These are phyloP conservation scores for Apis laboriosa DNA, from an alignment of 1,140 invertebrate genomes.

Conservation along the genomic window DNA sequence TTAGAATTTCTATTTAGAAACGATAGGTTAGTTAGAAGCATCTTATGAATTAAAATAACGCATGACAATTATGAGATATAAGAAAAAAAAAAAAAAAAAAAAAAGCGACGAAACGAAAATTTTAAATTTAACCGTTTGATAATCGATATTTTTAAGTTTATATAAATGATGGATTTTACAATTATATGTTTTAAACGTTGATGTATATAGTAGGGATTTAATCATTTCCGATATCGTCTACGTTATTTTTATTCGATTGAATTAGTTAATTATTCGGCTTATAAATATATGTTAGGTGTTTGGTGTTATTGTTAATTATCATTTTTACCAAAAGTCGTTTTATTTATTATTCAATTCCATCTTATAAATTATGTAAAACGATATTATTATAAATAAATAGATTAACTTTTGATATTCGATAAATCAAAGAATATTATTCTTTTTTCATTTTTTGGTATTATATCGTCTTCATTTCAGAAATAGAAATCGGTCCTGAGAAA, in stretches of 20 bases:
- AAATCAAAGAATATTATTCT: no score
- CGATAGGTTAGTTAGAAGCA: slow-evolving; percentile 18
- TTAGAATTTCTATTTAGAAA: slow-evolving; percentile 14
- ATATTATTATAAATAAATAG: not conserved
- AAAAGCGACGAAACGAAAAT: not conserved
- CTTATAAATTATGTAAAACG: slow-evolving; percentile 2
- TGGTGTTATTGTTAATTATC: slow-evolving; percentile 4
- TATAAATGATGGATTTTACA: not conserved
- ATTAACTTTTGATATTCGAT: no score
- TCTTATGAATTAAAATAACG: slow-evolving; percentile 17
- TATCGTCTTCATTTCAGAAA: not conserved
- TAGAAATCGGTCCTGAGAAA: not conserved
- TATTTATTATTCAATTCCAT: not conserved
- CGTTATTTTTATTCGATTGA: slow-evolving; percentile 27
- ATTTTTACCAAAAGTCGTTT: not conserved
- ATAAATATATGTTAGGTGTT: not conserved
- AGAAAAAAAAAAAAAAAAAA: not conserved
- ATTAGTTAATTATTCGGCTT: not conserved
- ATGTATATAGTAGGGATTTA: not conserved
- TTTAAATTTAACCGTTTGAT: not conserved
- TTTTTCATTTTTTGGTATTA: no score
- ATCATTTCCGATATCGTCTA: not conserved
- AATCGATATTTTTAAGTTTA: not conserved
- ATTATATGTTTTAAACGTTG: not conserved
- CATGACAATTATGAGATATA: slow-evolving; percentile 11